Conservation (phyloP, 1,140 invertebrate species). For the Diachasmimorpha longicaudata region DNA sequence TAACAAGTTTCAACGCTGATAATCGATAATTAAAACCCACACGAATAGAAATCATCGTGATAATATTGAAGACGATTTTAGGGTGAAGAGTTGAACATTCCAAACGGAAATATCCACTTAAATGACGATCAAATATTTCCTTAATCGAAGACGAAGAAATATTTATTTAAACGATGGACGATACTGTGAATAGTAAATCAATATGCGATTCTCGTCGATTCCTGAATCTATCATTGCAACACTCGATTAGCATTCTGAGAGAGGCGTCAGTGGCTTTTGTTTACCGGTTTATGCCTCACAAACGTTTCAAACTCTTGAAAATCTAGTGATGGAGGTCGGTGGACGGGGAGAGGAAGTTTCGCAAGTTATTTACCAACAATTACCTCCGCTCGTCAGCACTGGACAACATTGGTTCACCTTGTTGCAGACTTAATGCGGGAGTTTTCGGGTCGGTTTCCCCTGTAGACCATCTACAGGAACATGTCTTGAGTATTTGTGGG, state of each 20-base stretch:
- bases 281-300: conserved; percentile 16
- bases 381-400: neutral
- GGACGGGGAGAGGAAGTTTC: neutral
- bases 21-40: neutral
- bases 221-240: conserved; percentile 6
- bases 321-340: neutral
- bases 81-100: too few species aligned
- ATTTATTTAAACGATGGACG: neutral
- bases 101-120: too few species aligned
- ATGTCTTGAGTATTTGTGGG: neutral
- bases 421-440: neutral
- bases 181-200: conserved; percentile 1
- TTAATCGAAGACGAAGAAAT: neutral
- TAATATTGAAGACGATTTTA: neutral
- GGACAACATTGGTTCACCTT: neutral
- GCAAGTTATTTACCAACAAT: neutral
- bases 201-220: conserved; percentile 23
- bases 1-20: neutral
- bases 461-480: neutral
- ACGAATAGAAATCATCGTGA: too few species aligned
- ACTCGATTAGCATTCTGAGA: conserved; percentile 20
- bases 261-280: conserved; percentile 9
- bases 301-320: neutral
- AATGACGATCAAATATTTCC: neutral
- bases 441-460: neutral